A percentile compares a stretch with the other conserved stretches of the same genome.
phyloP scores from a whole-genome alignment of 2,888 invertebrate genomes.

The Lycia hirtaria region DNA sequence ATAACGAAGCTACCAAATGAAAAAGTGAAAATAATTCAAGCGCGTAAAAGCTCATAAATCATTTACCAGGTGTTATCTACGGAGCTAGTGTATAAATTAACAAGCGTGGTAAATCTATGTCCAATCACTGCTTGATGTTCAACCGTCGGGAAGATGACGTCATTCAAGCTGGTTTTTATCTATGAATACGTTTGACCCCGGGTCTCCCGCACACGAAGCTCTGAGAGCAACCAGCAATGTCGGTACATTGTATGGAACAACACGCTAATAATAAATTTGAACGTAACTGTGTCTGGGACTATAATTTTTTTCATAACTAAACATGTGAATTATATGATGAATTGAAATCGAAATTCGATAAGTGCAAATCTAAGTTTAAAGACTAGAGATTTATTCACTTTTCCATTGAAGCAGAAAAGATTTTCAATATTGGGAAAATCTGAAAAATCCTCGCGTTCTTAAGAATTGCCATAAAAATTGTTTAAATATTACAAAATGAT shows the following conservation, averaged over 20 bases:
- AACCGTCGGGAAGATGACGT: constrained; percentile 53
- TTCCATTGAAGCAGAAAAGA: no score
- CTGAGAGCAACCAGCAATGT: constrained; percentile 18
- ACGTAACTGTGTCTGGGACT: background rate
- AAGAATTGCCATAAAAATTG: no score
- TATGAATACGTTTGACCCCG: constrained; percentile 76
- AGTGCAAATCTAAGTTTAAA: no score
- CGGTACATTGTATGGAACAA: background rate
- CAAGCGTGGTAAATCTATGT: constrained; percentile 73
- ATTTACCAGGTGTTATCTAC: constrained; percentile 59
- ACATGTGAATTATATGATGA: no score
- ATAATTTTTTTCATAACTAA: no score
- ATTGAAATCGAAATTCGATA: no score
- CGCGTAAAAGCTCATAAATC: constrained; percentile 57
- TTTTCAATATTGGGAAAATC: no score
- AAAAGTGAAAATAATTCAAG: constrained; percentile 51
- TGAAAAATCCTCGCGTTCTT: no score
- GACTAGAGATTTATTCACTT: no score
- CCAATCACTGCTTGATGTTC: constrained; percentile 59
- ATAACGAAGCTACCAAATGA: constrained; percentile 32
- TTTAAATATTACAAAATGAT: no score
- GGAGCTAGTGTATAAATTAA: constrained; percentile 63
- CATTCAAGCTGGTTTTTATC: constrained; percentile 72
- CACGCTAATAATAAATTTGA: background rate
- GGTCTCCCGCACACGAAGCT: constrained; percentile 77